Evolutionary conservation across 2,888 invertebrate species (phyloP).

Genomic region (Leptothorax acervorum): DNA sequence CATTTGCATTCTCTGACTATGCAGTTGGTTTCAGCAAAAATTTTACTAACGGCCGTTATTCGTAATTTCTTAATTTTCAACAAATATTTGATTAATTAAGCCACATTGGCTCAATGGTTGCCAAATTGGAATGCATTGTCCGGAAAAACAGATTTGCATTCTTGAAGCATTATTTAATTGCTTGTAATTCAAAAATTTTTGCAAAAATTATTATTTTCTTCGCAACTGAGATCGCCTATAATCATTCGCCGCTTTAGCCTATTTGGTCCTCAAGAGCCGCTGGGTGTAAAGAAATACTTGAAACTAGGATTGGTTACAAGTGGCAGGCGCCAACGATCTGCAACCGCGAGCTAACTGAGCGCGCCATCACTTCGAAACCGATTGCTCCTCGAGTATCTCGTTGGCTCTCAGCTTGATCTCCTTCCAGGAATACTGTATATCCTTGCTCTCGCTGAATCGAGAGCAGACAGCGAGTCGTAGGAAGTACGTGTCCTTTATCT

Average conservation of each 20-base stretch:
- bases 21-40: not conserved
- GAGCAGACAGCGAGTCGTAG: slow-evolving; percentile 96
- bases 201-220: not conserved
- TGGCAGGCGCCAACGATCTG: slow-evolving; percentile 80
- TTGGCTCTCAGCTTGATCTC: slow-evolving; percentile 93
- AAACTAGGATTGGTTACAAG: slow-evolving; percentile 83
- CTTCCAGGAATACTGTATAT: slow-evolving; percentile 95
- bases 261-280: slow-evolving; percentile 21
- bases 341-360: slow-evolving; percentile 83
- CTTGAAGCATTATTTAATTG: not conserved
- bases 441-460: slow-evolving; percentile 92
- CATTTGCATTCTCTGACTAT: not conserved
- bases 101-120: not conserved
- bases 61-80: not conserved
- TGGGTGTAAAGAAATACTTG: slow-evolving; percentile 12
- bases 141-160: not conserved
- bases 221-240: not conserved
- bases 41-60: not conserved
- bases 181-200: not conserved
- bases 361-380: slow-evolving; percentile 85
- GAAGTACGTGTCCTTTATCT: slow-evolving; percentile 94
- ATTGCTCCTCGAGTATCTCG: slow-evolving; percentile 87
- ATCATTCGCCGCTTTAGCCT: not conserved
- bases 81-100: slow-evolving; percentile 15
- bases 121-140: not conserved